These are phyloP conservation scores for Cephus nigrinus DNA, from an alignment of 2,888 invertebrate genomes.

Conservation along the genomic window DNA sequence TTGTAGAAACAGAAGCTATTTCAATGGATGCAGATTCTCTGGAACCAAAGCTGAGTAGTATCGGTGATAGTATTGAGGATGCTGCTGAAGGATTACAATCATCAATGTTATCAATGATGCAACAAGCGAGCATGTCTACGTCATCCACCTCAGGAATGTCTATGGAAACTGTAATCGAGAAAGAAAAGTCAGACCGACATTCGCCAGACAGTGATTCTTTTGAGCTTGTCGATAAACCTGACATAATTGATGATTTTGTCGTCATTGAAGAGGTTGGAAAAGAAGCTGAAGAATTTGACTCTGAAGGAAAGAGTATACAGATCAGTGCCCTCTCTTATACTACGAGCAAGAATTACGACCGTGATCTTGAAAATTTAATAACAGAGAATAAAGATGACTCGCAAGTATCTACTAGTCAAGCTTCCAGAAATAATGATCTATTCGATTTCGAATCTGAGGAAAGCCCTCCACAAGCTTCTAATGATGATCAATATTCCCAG, in stretches of 20 bases:
- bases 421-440: conserved; percentile 40
- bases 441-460: conserved; percentile 63
- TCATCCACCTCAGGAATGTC: conserved; percentile 61
- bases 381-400: conserved; percentile 40
- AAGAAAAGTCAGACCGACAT: conserved; percentile 62
- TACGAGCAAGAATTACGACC: conserved; percentile 70
- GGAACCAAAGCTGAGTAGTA: conserved; percentile 15
- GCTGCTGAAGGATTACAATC: conserved; percentile 18
- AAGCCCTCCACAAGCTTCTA: conserved; percentile 61
- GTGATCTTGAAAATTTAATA: conserved; percentile 69
- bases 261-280: conserved; percentile 89
- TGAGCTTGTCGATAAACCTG: conserved; percentile 88
- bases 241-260: conserved; percentile 88
- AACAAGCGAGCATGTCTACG: conserved; percentile 60
- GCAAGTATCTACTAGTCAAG: conserved; percentile 28
- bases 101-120: conserved; percentile 43
- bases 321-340: conserved; percentile 69
- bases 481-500: conserved; percentile 58
- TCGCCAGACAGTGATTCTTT: conserved; percentile 88
- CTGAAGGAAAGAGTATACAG: conserved; percentile 83
- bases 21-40: conserved; percentile 33
- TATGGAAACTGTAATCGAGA: conserved; percentile 59
- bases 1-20: background rate
- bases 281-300: conserved; percentile 85
- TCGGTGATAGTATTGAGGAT: background rate